Percentiles rank a stretch among this genome's conserved stretches.
These are phyloP conservation scores for Scophthalmus maximus DNA, from an alignment of 2,113 vertebrate species.

Conservation along the genomic window DNA sequence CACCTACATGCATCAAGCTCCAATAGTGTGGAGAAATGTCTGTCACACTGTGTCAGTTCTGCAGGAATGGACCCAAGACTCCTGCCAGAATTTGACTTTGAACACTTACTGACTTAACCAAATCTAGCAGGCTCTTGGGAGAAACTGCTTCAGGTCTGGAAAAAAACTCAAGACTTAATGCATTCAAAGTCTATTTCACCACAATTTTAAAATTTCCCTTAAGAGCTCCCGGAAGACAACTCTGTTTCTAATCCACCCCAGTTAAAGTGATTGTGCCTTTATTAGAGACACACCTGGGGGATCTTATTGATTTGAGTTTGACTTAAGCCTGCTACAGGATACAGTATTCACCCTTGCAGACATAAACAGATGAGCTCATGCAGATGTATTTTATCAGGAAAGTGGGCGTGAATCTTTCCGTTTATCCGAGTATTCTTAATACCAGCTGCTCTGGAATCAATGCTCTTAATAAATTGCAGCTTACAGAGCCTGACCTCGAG, in stretches of 20 bases:
- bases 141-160: slow-evolving; percentile 3
- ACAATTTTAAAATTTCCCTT: slow-evolving; percentile 7
- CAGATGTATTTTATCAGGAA: slow-evolving; percentile 80
- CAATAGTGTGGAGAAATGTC: neutral
- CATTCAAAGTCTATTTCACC: slow-evolving; percentile 9
- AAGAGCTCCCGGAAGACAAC: neutral
- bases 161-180: slow-evolving; percentile 2
- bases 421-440: slow-evolving; percentile 85
- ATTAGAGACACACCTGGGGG: slow-evolving; percentile 54
- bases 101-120: neutral
- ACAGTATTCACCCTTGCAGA: slow-evolving; percentile 57
- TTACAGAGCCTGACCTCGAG: slow-evolving; percentile 84
- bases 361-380: slow-evolving; percentile 65
- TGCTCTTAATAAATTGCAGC: slow-evolving; percentile 90
- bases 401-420: slow-evolving; percentile 77
- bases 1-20: neutral
- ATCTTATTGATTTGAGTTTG: slow-evolving; percentile 60
- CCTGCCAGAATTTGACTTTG: neutral
- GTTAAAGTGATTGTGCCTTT: slow-evolving; percentile 42
- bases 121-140: neutral
- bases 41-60: neutral
- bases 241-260: slow-evolving; percentile 26
- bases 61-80: neutral
- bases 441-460: slow-evolving; percentile 86
- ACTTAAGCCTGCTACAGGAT: slow-evolving; percentile 46